Conservation (phyloP, 2,888 invertebrate genomes). For the Caenorhabditis zanzibari region DNA sequence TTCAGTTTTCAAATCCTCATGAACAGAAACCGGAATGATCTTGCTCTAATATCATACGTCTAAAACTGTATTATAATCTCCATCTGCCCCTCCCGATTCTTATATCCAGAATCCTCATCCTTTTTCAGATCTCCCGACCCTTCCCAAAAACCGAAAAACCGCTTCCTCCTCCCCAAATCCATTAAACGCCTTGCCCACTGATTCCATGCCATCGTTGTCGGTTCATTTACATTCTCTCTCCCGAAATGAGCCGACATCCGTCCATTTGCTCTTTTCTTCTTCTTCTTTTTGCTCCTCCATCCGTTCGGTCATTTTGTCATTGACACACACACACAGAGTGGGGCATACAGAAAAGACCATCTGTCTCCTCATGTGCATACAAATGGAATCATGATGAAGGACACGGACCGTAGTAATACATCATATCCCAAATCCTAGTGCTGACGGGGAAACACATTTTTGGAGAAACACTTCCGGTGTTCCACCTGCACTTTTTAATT, state of each 20-base stretch:
- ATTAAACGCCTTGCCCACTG: conserved; percentile 28
- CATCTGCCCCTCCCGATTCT: not conserved
- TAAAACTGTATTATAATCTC: conserved; percentile 10
- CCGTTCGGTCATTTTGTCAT: conserved; percentile 56
- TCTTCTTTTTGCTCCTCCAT: conserved; percentile 1
- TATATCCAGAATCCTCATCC: too few relatives aligned
- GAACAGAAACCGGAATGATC: not conserved
- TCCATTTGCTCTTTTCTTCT: conserved; percentile 18
- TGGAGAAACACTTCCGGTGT: conserved; percentile 28
- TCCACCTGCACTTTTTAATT: conserved; percentile 18
- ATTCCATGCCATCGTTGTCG: conserved; percentile 22
- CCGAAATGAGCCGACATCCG: conserved; percentile 35
- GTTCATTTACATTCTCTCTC: conserved; percentile 52
- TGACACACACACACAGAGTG: not conserved
- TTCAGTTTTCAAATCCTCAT: too few relatives aligned
- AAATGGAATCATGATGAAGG: conserved; percentile 23
- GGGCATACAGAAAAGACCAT: conserved; percentile 24
- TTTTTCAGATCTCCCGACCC: not conserved
- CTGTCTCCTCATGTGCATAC: conserved; percentile 43
- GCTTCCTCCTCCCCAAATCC: conserved; percentile 8
- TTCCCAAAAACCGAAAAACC: conserved; percentile 3
- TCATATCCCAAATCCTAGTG: conserved; percentile 18
- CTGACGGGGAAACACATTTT: not conserved
- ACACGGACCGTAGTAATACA: conserved; percentile 37
- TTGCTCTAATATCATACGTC: too few relatives aligned